phyloP scores from a whole-genome alignment of 2,888 invertebrate species.

The Noctua fimbriata region DNA sequence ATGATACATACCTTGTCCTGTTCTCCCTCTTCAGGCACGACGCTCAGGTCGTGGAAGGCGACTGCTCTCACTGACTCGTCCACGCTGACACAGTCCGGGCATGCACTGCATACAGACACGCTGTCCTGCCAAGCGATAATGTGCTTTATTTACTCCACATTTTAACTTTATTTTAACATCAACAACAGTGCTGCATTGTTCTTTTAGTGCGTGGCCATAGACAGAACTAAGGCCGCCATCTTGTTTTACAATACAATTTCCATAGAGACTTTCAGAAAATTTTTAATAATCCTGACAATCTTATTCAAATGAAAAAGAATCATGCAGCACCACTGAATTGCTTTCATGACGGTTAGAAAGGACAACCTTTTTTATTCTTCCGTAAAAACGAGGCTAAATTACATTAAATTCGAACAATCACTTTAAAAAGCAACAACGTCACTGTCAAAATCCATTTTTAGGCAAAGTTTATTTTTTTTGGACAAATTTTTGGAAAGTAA shows the following conservation, averaged over 20 bases:
- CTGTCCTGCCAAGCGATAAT: slow-evolving; percentile 89
- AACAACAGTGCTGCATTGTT: neutral
- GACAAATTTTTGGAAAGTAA: slow-evolving; percentile 24
- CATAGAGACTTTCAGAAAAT: neutral
- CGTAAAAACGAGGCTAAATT: neutral
- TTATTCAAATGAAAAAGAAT: neutral
- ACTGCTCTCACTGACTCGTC: slow-evolving; percentile 82
- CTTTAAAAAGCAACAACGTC: slow-evolving; percentile 18
- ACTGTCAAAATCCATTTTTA: slow-evolving; percentile 42
- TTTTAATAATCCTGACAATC: neutral
- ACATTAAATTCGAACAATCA: neutral
- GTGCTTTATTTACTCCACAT: slow-evolving; percentile 79
- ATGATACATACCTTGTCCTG: slow-evolving; percentile 71
- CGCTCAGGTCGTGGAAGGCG: slow-evolving; percentile 93
- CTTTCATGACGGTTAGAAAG: neutral
- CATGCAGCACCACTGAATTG: neutral
- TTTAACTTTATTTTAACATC: slow-evolving; percentile 16
- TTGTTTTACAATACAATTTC: neutral
- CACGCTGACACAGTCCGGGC: slow-evolving; percentile 88
- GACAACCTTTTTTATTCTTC: neutral
- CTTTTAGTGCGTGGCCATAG: neutral
- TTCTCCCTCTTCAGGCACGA: slow-evolving; percentile 93
- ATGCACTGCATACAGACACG: slow-evolving; percentile 89
- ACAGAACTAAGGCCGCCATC: neutral
- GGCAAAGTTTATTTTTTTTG: slow-evolving; percentile 30